Evolutionary conservation across 2,888 invertebrate species (phyloP), one percentile per base, ranked within the genome.

Genomic region (Adineta ricciae): DNA sequence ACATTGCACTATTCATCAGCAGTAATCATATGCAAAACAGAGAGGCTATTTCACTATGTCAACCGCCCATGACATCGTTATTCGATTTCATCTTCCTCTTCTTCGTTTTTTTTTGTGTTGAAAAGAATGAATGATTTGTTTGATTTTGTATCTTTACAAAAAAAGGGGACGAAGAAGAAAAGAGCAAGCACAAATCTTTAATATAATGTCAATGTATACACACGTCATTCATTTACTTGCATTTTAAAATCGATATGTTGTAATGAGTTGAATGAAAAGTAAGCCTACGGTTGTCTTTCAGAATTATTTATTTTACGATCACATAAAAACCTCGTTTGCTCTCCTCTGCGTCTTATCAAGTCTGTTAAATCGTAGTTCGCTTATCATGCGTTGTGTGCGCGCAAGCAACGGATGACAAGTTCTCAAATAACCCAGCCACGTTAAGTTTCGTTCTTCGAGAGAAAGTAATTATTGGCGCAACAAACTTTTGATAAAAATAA

Each of bases 351-450:
- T 27, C 5, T 64, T 32, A n/a, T 54, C 24, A 4, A 46, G 8
- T 46, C 46, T 46, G 46, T 46, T 46, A 46, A 46, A 46, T 46
- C 46, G 11, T 46, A 46, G 46, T 54, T 64, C 64, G 27, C 64
- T 64, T 64, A 64, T 64, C 64, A 14, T 11, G 27, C 27, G n/a
- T 38, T 24, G 41, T 78, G 9, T 78, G 19, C 41, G 41, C 78
- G 41, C n/a, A n/a, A 9, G 78, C 41, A 78, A 78, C 78, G 78
- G 78, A 78, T 78, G 78, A 78, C 78, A 78, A 78, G 78, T 78
- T 78, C 78, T 78, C 78, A 78, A 78, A 78, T 78, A 78, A 78
- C 78, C 41, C n/a, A n/a, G n/a, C n/a, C 24, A 78, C 78, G n/a
- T 36, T 24, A 11, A 36, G 14, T 41, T 78, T 41, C 27, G 14